Percentiles rank a stretch among this genome's conserved stretches.
These are phyloP conservation scores for Sericinus montela DNA, from an alignment of 2,888 invertebrate species.

Conservation along the genomic window DNA sequence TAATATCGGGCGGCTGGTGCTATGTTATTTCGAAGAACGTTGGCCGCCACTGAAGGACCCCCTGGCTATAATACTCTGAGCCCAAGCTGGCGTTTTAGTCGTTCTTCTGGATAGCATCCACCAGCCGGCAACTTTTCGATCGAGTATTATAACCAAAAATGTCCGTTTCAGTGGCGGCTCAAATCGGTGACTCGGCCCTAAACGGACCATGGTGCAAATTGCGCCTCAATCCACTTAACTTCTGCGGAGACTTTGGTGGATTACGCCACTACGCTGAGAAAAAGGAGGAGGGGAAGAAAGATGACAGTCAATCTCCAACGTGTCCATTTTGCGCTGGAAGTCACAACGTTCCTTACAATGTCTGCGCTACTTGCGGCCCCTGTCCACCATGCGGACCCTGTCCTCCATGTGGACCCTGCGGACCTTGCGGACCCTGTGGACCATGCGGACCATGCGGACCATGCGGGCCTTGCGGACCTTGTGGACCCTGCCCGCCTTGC, in stretches of 20 bases:
- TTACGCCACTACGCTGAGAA: constrained; percentile 37
- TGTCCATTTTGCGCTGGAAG: constrained; percentile 21
- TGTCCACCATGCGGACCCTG: constrained; percentile 25
- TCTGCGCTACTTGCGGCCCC: constrained; percentile 33
- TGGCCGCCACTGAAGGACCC: constrained; percentile 53
- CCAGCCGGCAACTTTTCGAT: constrained; percentile 43
- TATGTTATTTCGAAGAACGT: constrained; percentile 69
- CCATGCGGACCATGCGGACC: constrained; percentile 30
- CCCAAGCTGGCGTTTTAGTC: constrained; percentile 32
- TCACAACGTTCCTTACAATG: constrained; percentile 25
- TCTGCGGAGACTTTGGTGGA: constrained; percentile 23
- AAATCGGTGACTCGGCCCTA: constrained; percentile 31
- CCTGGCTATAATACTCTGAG: constrained; percentile 67
- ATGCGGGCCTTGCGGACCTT: constrained; percentile 35
- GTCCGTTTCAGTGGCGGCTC: constrained; percentile 57
- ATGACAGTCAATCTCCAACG: constrained; percentile 19
- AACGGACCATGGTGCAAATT: constrained; percentile 44
- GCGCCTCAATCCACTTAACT: constrained; percentile 21
- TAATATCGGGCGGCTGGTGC: constrained; percentile 35
- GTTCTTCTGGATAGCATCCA: constrained; percentile 62
- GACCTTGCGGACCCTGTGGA: constrained; percentile 23
- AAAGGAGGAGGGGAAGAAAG: constrained; percentile 36
- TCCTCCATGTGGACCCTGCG: background rate
- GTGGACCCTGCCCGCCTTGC: constrained; percentile 37
- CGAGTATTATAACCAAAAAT: constrained; percentile 66